Evolutionary conservation across 2,888 invertebrate species (phyloP), one percentile per base, ranked within the genome.

Genomic region (Lycocerus yunnanus): DNA sequence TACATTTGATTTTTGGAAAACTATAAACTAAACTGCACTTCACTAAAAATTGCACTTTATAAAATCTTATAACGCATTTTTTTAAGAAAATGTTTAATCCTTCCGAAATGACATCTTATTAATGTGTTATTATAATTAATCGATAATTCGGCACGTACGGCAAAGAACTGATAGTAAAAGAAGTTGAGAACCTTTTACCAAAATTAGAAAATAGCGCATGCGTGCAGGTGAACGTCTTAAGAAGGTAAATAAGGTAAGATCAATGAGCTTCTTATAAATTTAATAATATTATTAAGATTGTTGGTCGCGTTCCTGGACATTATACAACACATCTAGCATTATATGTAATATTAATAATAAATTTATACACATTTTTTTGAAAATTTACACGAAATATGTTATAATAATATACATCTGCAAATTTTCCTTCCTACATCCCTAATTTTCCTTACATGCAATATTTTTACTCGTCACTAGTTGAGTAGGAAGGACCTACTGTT

Each of bases 161-260:
- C 79, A 80, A 82, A 82, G 81, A 83, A 84, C 84, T 84, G 83
- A 82, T 82, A 83, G 78, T 78, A 76, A 72, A 81, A 82, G 81
- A 82, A 82, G 80, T 80, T 80, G 76, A 80, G 81, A 81, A 81
- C 80, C 81, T 81, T 78, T 82, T 82, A 80, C 82, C 77, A 74
- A 77, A 78, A 78, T 72, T 76, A 70, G 68, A 72, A 72, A 63
- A 70, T 58, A 66, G 79, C 81, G 81, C 81, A 76, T 81, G 81
- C 80, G 80, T 73, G 61, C 70, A 80, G 80, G 80, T 79, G 79
- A 80, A 79, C 79, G 80, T 80, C 81, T 81, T 81, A 70, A 74
- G 73, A 69, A 73, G 66, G 71, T 73, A 76, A 71, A 73, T 60
- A 76, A 24, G 72, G 67, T 66, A 73, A 76, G 73, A 76, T 75